phyloP scores from a whole-genome alignment of 2,888 invertebrate species.

The Patella depressa region DNA sequence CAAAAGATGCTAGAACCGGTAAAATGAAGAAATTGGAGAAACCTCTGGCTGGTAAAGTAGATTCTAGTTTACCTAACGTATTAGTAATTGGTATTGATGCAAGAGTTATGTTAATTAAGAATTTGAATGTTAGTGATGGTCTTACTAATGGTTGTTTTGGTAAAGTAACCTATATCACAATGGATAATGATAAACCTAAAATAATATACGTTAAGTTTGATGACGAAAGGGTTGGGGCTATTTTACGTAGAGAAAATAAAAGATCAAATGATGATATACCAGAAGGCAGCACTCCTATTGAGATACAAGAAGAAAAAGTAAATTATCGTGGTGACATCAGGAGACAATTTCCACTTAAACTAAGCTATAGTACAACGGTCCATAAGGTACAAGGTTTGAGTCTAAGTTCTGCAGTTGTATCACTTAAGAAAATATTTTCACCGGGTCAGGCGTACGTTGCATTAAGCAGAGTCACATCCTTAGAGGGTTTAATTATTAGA shows the following conservation, averaged over 20 bases:
- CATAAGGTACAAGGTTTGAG: slow-evolving; percentile 34
- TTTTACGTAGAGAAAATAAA: neutral
- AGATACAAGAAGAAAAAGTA: slow-evolving; percentile 4
- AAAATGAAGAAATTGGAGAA: slow-evolving; percentile 14
- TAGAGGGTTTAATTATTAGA: slow-evolving; percentile 22
- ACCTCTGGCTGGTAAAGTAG: neutral
- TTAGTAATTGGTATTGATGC: slow-evolving; percentile 14
- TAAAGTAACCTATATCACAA: slow-evolving; percentile 9
- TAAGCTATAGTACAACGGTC: slow-evolving; percentile 23
- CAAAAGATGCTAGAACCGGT: slow-evolving; percentile 25
- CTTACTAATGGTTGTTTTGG: slow-evolving; percentile 26
- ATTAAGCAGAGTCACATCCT: slow-evolving; percentile 28
- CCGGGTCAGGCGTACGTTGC: slow-evolving; percentile 34
- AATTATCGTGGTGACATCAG: slow-evolving; percentile 5
- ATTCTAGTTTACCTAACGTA: slow-evolving; percentile 11
- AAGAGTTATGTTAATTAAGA: slow-evolving; percentile 15
- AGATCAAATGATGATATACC: neutral
- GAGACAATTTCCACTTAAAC: slow-evolving; percentile 21
- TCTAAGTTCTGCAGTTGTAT: slow-evolving; percentile 21
- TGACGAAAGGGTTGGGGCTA: slow-evolving; percentile 11
- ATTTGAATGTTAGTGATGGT: too few relatives aligned
- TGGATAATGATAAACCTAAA: neutral
- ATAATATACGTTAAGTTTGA: slow-evolving; percentile 16
- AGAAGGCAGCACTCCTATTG: neutral
- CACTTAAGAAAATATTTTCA: slow-evolving; percentile 26